Conservation (phyloP, 2,797 vertebrate genomes). For the Phataginus tricuspis region DNA sequence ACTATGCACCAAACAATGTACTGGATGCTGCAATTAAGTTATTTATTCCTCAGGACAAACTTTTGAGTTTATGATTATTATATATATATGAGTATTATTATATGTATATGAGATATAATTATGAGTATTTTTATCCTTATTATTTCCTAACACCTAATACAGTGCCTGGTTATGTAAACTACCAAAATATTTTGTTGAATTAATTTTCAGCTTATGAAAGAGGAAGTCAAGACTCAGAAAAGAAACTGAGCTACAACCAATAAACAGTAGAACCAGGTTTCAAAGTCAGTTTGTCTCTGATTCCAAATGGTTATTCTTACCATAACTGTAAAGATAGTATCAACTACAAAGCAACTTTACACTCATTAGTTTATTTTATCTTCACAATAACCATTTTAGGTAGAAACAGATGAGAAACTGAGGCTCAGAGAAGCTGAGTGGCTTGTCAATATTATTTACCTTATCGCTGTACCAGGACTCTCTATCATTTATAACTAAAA, state of each 20-base stretch:
- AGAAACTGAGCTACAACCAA: background rate
- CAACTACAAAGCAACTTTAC: background rate
- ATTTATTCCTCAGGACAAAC: constrained; percentile 14
- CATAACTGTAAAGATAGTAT: background rate
- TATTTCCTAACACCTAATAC: background rate
- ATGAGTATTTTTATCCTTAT: background rate
- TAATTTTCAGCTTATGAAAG: background rate
- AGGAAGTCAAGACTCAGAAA: background rate
- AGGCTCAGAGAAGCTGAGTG: background rate
- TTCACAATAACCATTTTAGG: background rate
- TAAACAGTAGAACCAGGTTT: background rate
- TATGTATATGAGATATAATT: background rate
- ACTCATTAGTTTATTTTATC: background rate
- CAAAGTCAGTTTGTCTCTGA: background rate
- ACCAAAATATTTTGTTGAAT: constrained; percentile 22
- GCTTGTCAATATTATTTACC: background rate
- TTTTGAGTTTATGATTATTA: background rate
- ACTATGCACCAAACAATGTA: background rate
- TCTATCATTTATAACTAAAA: background rate
- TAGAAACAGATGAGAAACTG: background rate
- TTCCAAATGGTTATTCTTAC: background rate
- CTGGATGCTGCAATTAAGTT: background rate
- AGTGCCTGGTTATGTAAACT: background rate
- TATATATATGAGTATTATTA: background rate
- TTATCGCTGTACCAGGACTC: background rate